Conservation (phyloP, 2,888 invertebrate genomes). For the Acrobasis consociella region DNA sequence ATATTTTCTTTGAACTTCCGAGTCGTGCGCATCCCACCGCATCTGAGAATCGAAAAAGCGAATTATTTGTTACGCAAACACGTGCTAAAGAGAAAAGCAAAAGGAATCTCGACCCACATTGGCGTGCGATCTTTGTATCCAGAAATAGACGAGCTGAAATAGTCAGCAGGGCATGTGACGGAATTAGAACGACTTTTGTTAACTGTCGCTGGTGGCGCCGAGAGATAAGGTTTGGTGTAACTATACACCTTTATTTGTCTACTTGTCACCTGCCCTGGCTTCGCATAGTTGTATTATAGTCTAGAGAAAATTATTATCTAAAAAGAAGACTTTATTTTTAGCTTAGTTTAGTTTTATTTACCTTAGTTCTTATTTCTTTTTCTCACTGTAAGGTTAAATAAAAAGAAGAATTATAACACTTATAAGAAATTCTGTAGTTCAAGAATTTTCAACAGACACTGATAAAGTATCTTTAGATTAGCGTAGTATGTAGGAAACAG, state of each 20-base stretch:
- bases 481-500: too few species aligned
- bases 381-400: too few species aligned
- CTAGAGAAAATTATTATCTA: too few species aligned
- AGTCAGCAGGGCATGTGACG: slow-evolving; percentile 38
- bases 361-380: too few species aligned
- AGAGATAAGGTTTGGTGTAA: slow-evolving; percentile 25
- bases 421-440: too few species aligned
- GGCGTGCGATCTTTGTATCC: slow-evolving; percentile 30
- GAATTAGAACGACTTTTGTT: slow-evolving; percentile 36
- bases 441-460: too few species aligned
- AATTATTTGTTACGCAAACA: slow-evolving; percentile 32
- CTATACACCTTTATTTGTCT: not conserved
- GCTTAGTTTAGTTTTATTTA: too few species aligned
- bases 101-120: slow-evolving; percentile 41
- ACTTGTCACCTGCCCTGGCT: not conserved
- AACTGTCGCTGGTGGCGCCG: slow-evolving; percentile 32
- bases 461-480: too few species aligned
- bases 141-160: slow-evolving; percentile 38
- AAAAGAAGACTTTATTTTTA: too few species aligned
- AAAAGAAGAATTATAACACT: too few species aligned
- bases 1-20: not conserved
- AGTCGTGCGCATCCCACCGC: slow-evolving; percentile 15
- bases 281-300: too few species aligned
- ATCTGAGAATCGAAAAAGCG: slow-evolving; percentile 17
- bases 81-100: slow-evolving; percentile 32